These are phyloP conservation scores for Enoplosus armatus DNA, from an alignment of 2,797 vertebrate genomes.

Conservation along the genomic window DNA sequence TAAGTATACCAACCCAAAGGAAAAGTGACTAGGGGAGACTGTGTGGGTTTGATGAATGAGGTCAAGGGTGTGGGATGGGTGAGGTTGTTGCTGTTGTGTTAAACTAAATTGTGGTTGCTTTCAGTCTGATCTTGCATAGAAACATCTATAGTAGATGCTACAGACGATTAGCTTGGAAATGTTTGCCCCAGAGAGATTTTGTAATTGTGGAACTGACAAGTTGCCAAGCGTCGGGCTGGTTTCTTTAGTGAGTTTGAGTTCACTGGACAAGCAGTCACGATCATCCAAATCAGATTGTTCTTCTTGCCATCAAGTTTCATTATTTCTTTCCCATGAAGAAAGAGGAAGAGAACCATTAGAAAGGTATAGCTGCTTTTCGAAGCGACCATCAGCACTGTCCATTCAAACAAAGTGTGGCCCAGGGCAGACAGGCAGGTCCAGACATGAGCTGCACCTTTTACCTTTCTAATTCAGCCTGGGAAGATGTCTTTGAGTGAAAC, in stretches of 20 bases:
- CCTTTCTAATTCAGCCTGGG: constrained; percentile 12
- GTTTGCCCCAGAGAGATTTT: background rate
- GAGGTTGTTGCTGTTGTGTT: background rate
- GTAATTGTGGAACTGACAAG: background rate
- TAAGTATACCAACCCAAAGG: background rate
- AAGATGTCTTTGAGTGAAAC: background rate
- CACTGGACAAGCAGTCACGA: background rate
- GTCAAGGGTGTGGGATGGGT: background rate
- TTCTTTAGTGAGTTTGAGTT: constrained; percentile 3
- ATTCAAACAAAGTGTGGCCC: constrained; percentile 46
- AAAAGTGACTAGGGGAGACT: background rate
- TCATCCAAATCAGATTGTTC: constrained; percentile 1
- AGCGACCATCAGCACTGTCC: constrained; percentile 36
- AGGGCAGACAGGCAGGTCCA: constrained; percentile 35
- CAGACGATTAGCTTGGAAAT: background rate
- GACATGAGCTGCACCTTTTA: constrained; percentile 27
- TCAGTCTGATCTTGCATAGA: background rate
- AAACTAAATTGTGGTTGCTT: background rate
- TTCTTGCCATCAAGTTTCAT: background rate
- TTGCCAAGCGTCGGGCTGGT: background rate
- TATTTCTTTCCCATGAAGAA: constrained; percentile 30
- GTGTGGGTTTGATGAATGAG: background rate
- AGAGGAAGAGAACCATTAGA: constrained; percentile 32
- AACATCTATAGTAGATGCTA: background rate
- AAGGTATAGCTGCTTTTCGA: constrained; percentile 34